Base-by-base conservation (phyloP, 2,888 invertebrate species). In the Nomada fucata region DNA sequence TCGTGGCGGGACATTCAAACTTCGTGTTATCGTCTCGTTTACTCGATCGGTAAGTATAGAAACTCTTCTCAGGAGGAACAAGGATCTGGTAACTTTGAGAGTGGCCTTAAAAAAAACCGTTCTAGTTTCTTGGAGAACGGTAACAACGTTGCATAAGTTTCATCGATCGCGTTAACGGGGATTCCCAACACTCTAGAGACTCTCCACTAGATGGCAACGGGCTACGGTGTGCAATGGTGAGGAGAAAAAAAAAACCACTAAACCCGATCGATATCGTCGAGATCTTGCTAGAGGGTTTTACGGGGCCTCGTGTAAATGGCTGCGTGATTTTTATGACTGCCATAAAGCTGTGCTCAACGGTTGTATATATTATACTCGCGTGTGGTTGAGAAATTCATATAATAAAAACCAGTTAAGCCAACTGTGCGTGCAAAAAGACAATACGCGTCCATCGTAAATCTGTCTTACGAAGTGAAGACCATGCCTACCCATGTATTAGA, bases 141-240 rank as follows among this genome's bases (percentile, higher is more conserved):
- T 53, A 80, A 29, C 42, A 52, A n/a, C 67, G n/a, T 65, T 1
- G 10, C 68, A 36, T 73, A 76, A 23, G 20, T 26, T 52, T 76
- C 68, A 76, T 82, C 74, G 79, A 82, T 79, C 75, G 74, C n/a
- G 3, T 13, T 7, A 10, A n/a, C 18, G 29, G 18, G n/a, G 15
- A 23, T n/a, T 0, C 15, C 1, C 20, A 18, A 61, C 23, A 63
- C 47, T 57, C 44, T 23, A 42, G 42, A 26, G 44, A 18, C 53
- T 52, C 68, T 47, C 82, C 82, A 68, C 79, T 63, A 82, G 82
- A 79, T 82, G 82, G 82, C 79, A 70, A 75, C 67, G 29, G 53
- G 53, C 9, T 23, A 15, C 50, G 23, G 13, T 44, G 13, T 29
- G 13, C 52, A 5, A 13, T 9, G 57, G n/a, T 23, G 55, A 23